Evolutionary conservation across 2,113 vertebrate species (phyloP).

Genomic region (Corvus hawaiiensis): DNA sequence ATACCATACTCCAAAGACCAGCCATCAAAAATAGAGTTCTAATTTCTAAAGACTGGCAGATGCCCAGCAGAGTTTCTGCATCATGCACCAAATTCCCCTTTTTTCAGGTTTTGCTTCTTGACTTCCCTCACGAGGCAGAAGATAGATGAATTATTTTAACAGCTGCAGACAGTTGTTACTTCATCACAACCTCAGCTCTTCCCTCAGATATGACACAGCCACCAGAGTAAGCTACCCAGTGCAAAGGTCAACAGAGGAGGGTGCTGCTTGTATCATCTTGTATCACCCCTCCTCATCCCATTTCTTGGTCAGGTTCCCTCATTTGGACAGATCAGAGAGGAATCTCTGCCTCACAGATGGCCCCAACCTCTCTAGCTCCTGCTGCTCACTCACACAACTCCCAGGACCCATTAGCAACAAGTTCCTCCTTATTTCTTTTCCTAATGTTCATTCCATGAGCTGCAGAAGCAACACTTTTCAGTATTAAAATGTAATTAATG

Average conservation of each 20-base stretch:
- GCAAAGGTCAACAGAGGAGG: neutral
- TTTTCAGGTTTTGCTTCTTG: neutral
- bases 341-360: neutral
- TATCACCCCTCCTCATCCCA: neutral
- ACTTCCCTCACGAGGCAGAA: neutral
- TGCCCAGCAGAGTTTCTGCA: neutral
- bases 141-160: neutral
- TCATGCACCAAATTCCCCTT: neutral
- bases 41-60: neutral
- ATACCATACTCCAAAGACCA: neutral
- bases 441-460: neutral
- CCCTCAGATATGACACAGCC: neutral
- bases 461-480: neutral
- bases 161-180: neutral
- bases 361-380: neutral
- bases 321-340: neutral
- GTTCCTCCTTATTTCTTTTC: neutral
- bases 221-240: neutral
- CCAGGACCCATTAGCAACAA: neutral
- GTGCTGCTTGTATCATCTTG: neutral
- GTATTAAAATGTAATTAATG: conserved; percentile 19
- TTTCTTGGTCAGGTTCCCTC: neutral
- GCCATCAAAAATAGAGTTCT: neutral
- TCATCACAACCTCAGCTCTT: neutral
- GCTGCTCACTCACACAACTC: neutral